A percentile compares a stretch with the other conserved stretches of the same genome.
These are phyloP conservation scores for Notechis scutatus DNA, from an alignment of 2,113 vertebrate genomes.

Conservation along the genomic window DNA sequence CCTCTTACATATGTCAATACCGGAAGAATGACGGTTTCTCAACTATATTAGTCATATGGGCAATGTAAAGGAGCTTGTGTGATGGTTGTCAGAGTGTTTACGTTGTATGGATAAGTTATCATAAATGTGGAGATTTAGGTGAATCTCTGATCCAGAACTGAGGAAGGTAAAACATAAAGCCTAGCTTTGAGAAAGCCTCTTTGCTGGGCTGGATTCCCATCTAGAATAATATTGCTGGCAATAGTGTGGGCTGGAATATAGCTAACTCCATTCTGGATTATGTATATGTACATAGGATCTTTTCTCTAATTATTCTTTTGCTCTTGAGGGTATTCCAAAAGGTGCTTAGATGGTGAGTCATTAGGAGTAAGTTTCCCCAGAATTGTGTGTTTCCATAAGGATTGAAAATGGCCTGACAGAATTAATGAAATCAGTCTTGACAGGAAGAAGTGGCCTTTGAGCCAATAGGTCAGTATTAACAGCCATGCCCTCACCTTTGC, in stretches of 20 bases:
- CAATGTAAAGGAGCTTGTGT: neutral
- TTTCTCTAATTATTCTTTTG: neutral
- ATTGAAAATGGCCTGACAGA: neutral
- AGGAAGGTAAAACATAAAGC: neutral
- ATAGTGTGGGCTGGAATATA: neutral
- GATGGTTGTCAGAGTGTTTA: neutral
- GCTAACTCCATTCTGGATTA: neutral
- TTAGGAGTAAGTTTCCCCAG: neutral
- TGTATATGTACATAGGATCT: neutral
- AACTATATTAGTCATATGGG: neutral
- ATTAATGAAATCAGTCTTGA: neutral
- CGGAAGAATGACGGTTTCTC: neutral
- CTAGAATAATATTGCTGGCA: neutral
- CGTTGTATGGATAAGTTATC: neutral
- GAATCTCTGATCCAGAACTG: neutral
- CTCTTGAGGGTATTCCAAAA: neutral
- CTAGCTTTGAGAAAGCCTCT: neutral
- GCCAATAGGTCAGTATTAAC: neutral
- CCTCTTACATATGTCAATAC: neutral
- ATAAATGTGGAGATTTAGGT: neutral
- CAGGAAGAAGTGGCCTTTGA: neutral
- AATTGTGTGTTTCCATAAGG: neutral
- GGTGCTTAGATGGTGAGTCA: neutral
- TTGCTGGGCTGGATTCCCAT: neutral
- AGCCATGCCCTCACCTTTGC: neutral